These are phyloP conservation scores for Megalops atlanticus DNA, from an alignment of 2,113 vertebrate species.

Conservation along the genomic window DNA sequence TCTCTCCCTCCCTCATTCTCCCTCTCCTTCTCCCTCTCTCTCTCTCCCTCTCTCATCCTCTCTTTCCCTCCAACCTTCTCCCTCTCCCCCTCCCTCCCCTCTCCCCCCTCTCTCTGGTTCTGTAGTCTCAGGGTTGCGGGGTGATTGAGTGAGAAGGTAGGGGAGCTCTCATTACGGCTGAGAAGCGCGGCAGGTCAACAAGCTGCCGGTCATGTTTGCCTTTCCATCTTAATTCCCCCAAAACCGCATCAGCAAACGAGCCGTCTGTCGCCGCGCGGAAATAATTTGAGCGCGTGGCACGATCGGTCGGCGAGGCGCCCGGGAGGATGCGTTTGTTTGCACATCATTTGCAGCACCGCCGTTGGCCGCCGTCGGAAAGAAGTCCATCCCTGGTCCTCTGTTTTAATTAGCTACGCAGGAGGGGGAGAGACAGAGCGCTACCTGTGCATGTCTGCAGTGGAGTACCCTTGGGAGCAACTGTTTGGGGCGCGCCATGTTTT, in stretches of 20 bases:
- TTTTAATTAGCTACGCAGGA: neutral
- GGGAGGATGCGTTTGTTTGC: neutral
- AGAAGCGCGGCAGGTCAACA: neutral
- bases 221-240: neutral
- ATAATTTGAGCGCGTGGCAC: neutral
- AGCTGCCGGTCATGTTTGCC: conserved; percentile 7
- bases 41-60: neutral
- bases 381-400: neutral
- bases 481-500: too few species aligned
- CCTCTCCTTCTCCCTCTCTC: neutral
- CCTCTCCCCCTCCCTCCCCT: neutral
- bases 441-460: neutral
- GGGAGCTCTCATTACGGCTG: conserved; percentile 3
- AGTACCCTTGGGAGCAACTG: too few species aligned
- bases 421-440: neutral
- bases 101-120: neutral
- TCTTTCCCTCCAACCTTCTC: conserved; percentile 16
- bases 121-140: neutral
- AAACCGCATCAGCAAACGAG: neutral
- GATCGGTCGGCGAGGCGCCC: neutral
- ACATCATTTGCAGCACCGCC: neutral
- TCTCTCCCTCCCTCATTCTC: too few species aligned
- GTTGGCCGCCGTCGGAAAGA: neutral
- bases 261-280: neutral
- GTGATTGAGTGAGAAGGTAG: neutral